Percentiles rank a stretch among this genome's conserved stretches.
These are phyloP conservation scores for Mirounga angustirostris DNA, from an alignment of 2,113 vertebrate species.

Conservation along the genomic window DNA sequence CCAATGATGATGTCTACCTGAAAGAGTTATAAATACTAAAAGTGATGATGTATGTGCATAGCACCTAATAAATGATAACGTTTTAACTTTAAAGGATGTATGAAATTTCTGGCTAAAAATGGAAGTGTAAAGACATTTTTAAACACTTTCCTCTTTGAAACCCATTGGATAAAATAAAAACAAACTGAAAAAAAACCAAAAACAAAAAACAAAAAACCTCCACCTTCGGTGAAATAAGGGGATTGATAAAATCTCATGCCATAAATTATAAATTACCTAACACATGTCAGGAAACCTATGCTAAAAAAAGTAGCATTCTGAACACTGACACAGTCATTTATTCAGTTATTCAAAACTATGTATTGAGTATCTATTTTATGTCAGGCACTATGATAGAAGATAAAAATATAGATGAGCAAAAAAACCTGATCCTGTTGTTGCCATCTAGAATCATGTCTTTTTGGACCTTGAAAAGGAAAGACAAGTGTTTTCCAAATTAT, in stretches of 20 bases:
- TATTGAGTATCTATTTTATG: neutral
- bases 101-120: neutral
- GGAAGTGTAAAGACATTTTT: neutral
- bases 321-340: neutral
- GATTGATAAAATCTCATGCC: neutral
- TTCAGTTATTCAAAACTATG: neutral
- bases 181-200: neutral
- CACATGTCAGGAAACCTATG: neutral
- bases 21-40: slow-evolving; percentile 10
- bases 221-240: neutral
- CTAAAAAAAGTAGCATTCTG: neutral
- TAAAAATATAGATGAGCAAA: neutral
- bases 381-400: neutral
- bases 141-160: neutral
- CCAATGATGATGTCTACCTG: neutral
- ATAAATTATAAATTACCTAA: slow-evolving; percentile 25
- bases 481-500: neutral
- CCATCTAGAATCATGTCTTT: neutral
- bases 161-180: neutral
- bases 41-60: neutral
- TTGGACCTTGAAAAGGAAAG: neutral
- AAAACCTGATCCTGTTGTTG: neutral
- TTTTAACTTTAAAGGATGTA: neutral
- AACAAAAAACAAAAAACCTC: too few relatives aligned
- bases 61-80: neutral